Conservation (phyloP, 2,888 invertebrate genomes). For the Steinernema scapterisci region DNA sequence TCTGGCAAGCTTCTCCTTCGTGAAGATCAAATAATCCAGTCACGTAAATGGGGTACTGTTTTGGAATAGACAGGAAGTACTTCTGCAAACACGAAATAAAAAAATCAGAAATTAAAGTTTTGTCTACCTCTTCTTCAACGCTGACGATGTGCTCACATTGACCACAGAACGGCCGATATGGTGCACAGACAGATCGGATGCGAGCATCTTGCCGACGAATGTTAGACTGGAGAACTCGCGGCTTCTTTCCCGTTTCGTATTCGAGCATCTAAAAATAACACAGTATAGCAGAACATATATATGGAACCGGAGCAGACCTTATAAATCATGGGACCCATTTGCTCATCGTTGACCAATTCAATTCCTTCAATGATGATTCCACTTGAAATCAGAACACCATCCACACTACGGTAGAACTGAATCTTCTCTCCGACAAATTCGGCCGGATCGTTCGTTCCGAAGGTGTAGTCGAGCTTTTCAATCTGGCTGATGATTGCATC, state of each 20-base stretch:
- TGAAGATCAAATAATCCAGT: slow-evolving; percentile 62
- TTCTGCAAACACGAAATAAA: slow-evolving; percentile 38
- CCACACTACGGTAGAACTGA: slow-evolving; percentile 35
- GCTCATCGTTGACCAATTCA: slow-evolving; percentile 41
- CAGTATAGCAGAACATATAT: not conserved
- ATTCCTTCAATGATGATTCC: slow-evolving; percentile 56
- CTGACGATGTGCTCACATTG: slow-evolving; percentile 54
- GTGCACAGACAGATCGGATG: slow-evolving; percentile 58
- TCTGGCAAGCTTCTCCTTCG: slow-evolving; percentile 54
- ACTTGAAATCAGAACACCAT: slow-evolving; percentile 46
- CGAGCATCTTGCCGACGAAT: slow-evolving; percentile 35
- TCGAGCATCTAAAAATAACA: slow-evolving; percentile 39
- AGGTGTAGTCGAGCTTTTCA: slow-evolving; percentile 49
- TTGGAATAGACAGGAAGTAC: slow-evolving; percentile 61
- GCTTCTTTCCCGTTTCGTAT: slow-evolving; percentile 42
- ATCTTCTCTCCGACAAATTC: slow-evolving; percentile 39
- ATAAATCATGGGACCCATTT: slow-evolving; percentile 38
- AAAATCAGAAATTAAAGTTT: not conserved
- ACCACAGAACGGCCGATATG: slow-evolving; percentile 62
- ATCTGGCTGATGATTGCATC: slow-evolving; percentile 50
- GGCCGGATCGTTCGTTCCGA: slow-evolving; percentile 54
- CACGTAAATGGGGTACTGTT: slow-evolving; percentile 59
- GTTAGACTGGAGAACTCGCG: slow-evolving; percentile 35
- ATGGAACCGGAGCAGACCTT: slow-evolving; percentile 39
- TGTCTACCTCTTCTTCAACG: slow-evolving; percentile 50